Conservation (phyloP, 2,797 vertebrate species). For the Myotis myotis region DNA sequence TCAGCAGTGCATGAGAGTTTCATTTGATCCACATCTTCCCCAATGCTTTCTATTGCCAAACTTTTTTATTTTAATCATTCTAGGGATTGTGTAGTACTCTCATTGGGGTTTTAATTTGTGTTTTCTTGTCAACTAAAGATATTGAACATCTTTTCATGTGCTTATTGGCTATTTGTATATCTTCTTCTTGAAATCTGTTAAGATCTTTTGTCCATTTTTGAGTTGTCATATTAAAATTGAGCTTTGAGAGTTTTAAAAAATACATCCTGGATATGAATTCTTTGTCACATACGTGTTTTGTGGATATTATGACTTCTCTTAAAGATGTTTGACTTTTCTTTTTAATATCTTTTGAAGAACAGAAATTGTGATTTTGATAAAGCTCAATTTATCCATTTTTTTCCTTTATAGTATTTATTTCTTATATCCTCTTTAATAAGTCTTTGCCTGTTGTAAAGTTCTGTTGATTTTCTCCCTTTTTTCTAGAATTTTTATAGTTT, state of each 20-base stretch:
- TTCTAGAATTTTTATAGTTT: background rate
- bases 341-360: background rate
- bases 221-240: conserved; percentile 20
- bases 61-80: background rate
- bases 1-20: background rate
- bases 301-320: background rate
- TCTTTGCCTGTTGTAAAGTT: background rate
- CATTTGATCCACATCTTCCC: background rate
- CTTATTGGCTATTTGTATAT: background rate
- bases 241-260: background rate
- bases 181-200: background rate
- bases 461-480: background rate
- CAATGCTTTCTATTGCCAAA: background rate
- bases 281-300: background rate
- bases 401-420: background rate
- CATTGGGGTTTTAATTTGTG: background rate
- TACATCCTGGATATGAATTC: background rate
- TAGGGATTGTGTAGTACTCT: background rate
- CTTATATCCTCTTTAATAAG: background rate
- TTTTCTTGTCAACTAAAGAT: conserved; percentile 5
- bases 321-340: conserved; percentile 1
- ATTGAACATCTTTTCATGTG: background rate
- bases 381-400: background rate
- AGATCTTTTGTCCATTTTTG: background rate
- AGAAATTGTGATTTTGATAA: conserved; percentile 25